Evolutionary conservation across 2,797 vertebrate genomes (phyloP).

Genomic region (Lateolabrax maculatus): DNA sequence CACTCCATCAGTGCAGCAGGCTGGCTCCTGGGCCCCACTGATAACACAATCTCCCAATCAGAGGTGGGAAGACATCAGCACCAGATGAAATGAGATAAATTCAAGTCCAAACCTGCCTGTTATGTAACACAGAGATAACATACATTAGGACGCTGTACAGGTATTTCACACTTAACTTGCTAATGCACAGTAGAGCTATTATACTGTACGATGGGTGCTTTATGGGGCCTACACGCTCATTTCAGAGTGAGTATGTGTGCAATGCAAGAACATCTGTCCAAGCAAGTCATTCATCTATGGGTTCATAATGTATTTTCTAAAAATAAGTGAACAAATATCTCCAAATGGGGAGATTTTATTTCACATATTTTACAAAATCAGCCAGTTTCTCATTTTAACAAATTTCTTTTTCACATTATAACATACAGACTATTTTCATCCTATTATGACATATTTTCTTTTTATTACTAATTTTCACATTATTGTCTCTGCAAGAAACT

Average conservation of each 20-base stretch:
- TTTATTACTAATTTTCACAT: no score
- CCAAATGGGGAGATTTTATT: fast-evolving
- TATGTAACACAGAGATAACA: constrained; percentile 59
- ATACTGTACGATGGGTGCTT: not conserved
- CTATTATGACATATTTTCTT: no score
- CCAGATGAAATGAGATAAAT: constrained; percentile 72
- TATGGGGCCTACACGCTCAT: not conserved
- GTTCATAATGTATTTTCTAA: not conserved
- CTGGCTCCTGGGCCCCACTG: constrained; percentile 71
- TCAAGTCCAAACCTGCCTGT: constrained; percentile 73
- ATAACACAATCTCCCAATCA: constrained; percentile 80
- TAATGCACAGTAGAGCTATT: constrained; percentile 8
- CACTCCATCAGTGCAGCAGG: constrained; percentile 67
- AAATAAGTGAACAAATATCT: not conserved
- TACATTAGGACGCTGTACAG: constrained; percentile 17
- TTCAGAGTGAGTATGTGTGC: not conserved
- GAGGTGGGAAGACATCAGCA: constrained; percentile 41
- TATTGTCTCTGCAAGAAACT: no score
- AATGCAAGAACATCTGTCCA: constrained; percentile 1
- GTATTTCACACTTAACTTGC: constrained; percentile 32
- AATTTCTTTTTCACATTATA: not conserved
- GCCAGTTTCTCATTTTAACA: not conserved
- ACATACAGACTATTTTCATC: not conserved
- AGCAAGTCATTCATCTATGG: not conserved
- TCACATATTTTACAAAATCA: not conserved